These are phyloP conservation scores for Thalassarche chlororhynchos DNA, from an alignment of 2,113 vertebrate species.

Conservation along the genomic window DNA sequence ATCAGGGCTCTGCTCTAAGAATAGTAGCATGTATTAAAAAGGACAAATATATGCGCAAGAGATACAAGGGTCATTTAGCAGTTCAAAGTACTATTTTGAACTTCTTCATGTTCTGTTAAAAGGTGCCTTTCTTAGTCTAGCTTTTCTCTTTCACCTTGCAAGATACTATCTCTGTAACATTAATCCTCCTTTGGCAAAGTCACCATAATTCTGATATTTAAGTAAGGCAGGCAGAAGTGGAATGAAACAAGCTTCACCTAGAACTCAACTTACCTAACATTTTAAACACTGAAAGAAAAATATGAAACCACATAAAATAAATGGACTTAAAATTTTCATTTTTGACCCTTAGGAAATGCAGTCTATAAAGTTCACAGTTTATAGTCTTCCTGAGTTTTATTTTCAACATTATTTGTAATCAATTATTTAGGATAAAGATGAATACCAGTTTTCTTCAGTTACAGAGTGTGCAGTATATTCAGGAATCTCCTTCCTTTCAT, in stretches of 20 bases:
- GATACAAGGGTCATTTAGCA: neutral
- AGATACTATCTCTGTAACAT: neutral
- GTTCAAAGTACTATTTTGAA: neutral
- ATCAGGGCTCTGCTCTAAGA: neutral
- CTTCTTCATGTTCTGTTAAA: neutral
- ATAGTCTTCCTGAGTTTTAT: neutral
- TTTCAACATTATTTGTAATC: neutral
- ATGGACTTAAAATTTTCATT: neutral
- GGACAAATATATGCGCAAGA: neutral
- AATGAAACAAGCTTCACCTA: neutral
- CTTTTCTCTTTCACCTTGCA: neutral
- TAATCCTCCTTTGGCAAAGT: neutral
- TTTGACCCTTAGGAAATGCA: neutral
- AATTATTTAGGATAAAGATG: neutral
- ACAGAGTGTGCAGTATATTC: neutral
- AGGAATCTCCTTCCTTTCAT: neutral
- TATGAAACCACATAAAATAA: neutral
- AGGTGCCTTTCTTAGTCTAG: neutral
- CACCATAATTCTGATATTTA: neutral
- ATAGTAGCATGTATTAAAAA: neutral
- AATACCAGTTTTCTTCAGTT: slow-evolving; percentile 74
- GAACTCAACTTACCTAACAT: neutral
- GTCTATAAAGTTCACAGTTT: neutral
- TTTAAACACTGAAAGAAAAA: neutral
- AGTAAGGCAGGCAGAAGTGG: neutral